A percentile compares a stretch with the other conserved stretches of the same genome.
These are phyloP conservation scores for Acrossocheilus wenchowensis DNA, from an alignment of 2,797 vertebrate species.

Conservation along the genomic window DNA sequence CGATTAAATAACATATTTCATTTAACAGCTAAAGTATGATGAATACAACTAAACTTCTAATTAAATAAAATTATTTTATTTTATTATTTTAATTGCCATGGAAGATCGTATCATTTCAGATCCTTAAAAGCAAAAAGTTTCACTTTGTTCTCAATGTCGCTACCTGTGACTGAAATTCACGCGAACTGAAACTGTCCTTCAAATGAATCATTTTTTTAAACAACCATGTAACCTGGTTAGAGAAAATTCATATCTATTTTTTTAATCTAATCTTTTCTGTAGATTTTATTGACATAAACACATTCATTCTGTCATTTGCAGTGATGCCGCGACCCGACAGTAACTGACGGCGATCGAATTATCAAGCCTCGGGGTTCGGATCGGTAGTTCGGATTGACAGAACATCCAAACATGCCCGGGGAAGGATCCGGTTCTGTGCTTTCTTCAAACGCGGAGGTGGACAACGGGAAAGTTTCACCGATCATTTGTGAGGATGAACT, in stretches of 20 bases:
- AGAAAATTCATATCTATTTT: not conserved
- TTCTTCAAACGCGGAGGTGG: conserved; percentile 70
- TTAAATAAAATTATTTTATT: not conserved
- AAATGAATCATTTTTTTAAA: not conserved
- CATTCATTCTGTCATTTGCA: not conserved
- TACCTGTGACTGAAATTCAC: not conserved
- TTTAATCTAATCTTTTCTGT: not conserved
- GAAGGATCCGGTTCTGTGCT: conserved; percentile 81
- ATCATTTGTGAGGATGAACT: conserved; percentile 76
- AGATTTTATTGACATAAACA: not conserved
- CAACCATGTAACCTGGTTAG: not conserved
- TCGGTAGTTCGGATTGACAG: not conserved
- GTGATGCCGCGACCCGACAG: conserved; percentile 6
- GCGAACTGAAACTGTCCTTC: no score
- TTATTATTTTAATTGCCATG: not conserved
- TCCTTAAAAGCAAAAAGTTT: not conserved
- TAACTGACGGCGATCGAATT: not conserved
- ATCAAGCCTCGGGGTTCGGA: conserved; percentile 11
- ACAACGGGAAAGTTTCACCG: conserved; percentile 84
- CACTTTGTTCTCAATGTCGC: not conserved
- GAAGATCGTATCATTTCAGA: not conserved
- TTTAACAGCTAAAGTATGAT: not conserved
- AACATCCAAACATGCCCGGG: conserved; percentile 77
- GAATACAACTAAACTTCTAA: not conserved
- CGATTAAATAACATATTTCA: not conserved